Conservation (phyloP, 2,113 vertebrate species). For the Prionailurus bengalensis region DNA sequence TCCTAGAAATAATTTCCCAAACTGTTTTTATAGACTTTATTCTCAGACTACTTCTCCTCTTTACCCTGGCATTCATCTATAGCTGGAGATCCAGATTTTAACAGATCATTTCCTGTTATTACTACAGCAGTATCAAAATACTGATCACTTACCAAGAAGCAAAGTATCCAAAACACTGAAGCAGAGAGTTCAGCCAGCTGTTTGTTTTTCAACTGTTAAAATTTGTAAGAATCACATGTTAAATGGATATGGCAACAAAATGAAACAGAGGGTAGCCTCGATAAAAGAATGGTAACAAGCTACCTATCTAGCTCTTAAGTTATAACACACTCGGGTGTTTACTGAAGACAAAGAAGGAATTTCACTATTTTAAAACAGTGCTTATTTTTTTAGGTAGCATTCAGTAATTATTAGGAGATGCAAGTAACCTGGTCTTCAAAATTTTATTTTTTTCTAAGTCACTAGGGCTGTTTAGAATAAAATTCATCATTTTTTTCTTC, state of each 20-base stretch:
- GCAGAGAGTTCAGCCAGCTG: slow-evolving; percentile 63
- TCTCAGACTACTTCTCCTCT: slow-evolving; percentile 56
- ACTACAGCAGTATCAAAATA: slow-evolving; percentile 73
- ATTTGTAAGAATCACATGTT: slow-evolving; percentile 58
- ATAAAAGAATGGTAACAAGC: slow-evolving; percentile 25
- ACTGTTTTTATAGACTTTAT: slow-evolving; percentile 73
- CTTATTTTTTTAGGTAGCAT: slow-evolving; percentile 10
- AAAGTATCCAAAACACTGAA: slow-evolving; percentile 60
- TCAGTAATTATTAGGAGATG: background rate
- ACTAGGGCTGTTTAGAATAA: background rate
- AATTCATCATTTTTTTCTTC: slow-evolving; percentile 49
- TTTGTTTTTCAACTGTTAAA: slow-evolving; percentile 69
- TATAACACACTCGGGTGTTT: slow-evolving; percentile 59
- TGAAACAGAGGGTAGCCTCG: slow-evolving; percentile 17
- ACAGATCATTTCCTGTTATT: slow-evolving; percentile 80
- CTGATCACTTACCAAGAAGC: slow-evolving; percentile 68
- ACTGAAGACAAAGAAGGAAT: slow-evolving; percentile 39
- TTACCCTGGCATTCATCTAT: slow-evolving; percentile 65
- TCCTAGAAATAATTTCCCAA: slow-evolving; percentile 66
- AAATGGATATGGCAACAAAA: slow-evolving; percentile 46
- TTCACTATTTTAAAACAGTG: slow-evolving; percentile 38
- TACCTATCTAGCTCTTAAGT: slow-evolving; percentile 24
- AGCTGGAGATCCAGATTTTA: slow-evolving; percentile 72
- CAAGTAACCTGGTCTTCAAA: background rate
- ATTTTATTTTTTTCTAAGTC: background rate